Conservation (phyloP, 1,140 invertebrate species). For the Hyposmocoma kahamanoa region DNA sequence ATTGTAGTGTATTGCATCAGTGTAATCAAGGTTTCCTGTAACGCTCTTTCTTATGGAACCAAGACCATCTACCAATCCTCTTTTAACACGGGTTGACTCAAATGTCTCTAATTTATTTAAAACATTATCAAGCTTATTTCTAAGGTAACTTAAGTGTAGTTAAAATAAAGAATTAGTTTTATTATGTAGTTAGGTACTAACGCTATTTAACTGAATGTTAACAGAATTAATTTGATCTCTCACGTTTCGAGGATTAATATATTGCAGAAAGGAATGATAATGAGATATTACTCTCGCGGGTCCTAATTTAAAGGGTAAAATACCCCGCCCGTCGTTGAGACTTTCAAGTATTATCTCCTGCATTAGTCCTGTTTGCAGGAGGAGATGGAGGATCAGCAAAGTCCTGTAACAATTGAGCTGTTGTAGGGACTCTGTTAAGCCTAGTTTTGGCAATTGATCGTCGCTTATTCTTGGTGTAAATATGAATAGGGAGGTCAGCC, state of each 20-base stretch:
- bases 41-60: constrained; percentile 25
- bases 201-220: neutral
- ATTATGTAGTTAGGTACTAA: constrained; percentile 5
- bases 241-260: constrained; percentile 11
- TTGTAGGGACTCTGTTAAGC: constrained; percentile 18
- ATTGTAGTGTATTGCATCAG: constrained; percentile 17
- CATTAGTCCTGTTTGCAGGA: neutral
- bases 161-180: constrained; percentile 1
- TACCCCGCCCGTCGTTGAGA: constrained; percentile 15
- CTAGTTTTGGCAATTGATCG: constrained; percentile 20
- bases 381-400: constrained; percentile 6
- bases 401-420: constrained; percentile 19
- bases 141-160: neutral
- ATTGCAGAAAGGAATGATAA: constrained; percentile 16
- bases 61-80: constrained; percentile 17
- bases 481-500: constrained; percentile 22
- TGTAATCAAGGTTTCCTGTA: constrained; percentile 18
- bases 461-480: constrained; percentile 20
- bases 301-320: constrained; percentile 19
- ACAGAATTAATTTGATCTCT: neutral
- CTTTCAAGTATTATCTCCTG: constrained; percentile 7
- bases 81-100: constrained; percentile 9
- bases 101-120: constrained; percentile 7
- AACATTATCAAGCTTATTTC: neutral
- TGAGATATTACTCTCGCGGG: constrained; percentile 12